phyloP scores from a whole-genome alignment of 2,797 vertebrate genomes.

The Stomatorhinus walkeri region DNA sequence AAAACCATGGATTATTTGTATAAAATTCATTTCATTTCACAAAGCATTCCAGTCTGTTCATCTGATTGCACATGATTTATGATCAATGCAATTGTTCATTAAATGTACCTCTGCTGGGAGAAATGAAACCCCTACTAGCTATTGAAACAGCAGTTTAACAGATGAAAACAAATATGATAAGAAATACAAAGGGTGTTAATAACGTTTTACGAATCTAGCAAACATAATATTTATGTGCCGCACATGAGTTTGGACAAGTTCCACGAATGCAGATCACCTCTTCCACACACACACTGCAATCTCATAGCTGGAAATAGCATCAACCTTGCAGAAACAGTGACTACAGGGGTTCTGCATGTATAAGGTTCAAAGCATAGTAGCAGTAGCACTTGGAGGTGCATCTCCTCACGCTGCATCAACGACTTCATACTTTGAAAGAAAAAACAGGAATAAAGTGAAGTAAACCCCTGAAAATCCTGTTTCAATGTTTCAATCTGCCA shows the following conservation, averaged over 20 bases:
- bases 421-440: not conserved
- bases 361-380: not conserved
- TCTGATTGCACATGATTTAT: not conserved
- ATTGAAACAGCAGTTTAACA: not conserved
- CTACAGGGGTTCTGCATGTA: not conserved
- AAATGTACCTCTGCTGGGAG: not conserved
- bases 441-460: not conserved
- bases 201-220: not conserved
- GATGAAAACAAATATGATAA: not conserved
- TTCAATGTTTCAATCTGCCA: not conserved
- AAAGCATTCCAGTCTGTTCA: not conserved
- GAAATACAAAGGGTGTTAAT: not conserved
- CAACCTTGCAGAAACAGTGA: not conserved
- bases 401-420: not conserved
- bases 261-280: not conserved
- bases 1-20: not conserved
- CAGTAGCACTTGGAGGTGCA: not conserved
- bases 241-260: not conserved
- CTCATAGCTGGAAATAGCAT: not conserved
- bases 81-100: not conserved
- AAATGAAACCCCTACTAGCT: not conserved
- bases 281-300: not conserved
- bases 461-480: not conserved
- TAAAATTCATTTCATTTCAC: no score
- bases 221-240: not conserved